Evolutionary conservation across 2,113 vertebrate genomes (phyloP), one percentile per base, ranked within the genome.

Genomic region (Burhinus bistriatus): DNA sequence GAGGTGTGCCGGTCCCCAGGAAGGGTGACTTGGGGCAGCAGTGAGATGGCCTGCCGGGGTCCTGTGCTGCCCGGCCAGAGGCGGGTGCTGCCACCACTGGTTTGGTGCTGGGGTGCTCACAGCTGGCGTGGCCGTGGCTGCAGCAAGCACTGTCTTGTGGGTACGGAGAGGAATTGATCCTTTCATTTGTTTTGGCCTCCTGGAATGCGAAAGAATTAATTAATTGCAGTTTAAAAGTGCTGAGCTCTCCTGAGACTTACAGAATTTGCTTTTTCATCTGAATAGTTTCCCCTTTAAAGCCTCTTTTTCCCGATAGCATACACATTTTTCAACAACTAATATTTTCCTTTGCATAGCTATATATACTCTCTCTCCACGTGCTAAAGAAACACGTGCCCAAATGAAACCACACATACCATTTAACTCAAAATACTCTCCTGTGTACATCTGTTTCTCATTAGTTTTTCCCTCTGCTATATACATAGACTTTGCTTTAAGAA

Each of bases 391-490:
- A 89, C 5, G 22, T 94, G 95, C 58, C 66, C 36, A 54, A 84
- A 90, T 65, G 92, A 92, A 97, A 91, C 52, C 91, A 95, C 95
- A 97, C 94, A 91, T 89, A 75, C 61, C 62, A 89, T 90, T 90
- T 73, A 69, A 79, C 79, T 93, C 84, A 71, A 91, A 96, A 82
- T 42, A 78, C 77, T 97, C 52, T 93, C 76, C 44, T 84, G 27
- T 12, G 6, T 83, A 73, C 97, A 96, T 98, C 98, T 98, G 97
- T 51, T 97, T 89, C 88, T 95, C 81, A 81, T 98, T 97, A 98
- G 71, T 82, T 96, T 96, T 97, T 9, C 88, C 94, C 94, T 92
- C 87, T 97, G 95, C 76, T 95, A 54, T 89, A 69, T 76, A 87
- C 89, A 96, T 90, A 92, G 92, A 36, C 73, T 94, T 96, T 73